Base-by-base conservation (phyloP, 2,797 vertebrate genomes). In the Poeciliopsis presidionis region DNA sequence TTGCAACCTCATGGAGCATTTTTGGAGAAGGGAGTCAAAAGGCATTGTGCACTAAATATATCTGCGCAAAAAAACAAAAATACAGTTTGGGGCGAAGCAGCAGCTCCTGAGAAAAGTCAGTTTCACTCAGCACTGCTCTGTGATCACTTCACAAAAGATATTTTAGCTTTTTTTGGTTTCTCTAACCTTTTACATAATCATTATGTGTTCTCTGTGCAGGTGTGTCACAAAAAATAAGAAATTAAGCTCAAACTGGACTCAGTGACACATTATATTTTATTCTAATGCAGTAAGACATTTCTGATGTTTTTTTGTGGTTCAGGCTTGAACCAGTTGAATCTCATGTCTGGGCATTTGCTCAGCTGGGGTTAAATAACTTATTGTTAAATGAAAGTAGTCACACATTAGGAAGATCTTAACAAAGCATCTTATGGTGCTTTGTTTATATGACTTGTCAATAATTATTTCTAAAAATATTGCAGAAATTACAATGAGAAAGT, bases 11-110 rank as follows among this genome's bases (percentile, higher is more conserved):
- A 16, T 74, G 36, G 39, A 28, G 36, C 80, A 47, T 82, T 82
- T 84, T 83, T 74, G 13, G 33, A 65, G 71, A 49, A 57, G 41
- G 69, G 22, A 33, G n/a, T 69, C 33, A 57, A 45, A 75, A 81
- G 11, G 28, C 28, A 63, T 9, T 14, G 33, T 39, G 39, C 59
- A 30, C 49, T 72, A 25, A 59, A 78, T 73, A 28, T 71, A 39
- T 49, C 45, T 46, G 39, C 1, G 9, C 33, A 67, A 47, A 33
- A 61, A 61, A 22, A 33, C 1, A 45, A 75, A 73, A 47, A 43
- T 20, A 39, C 9, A 72, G 11, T 78, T 45, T 57, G 18, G 47
- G 43, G 4, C 36, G 53, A 73, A 46, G 46, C 36, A 22, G 22
- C 39, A 43, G 39, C 25, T 69, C 9, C 0, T 4, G 5, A 67